Base-by-base conservation (phyloP, 2,888 invertebrate genomes). In the Agrochola lychnidis region DNA sequence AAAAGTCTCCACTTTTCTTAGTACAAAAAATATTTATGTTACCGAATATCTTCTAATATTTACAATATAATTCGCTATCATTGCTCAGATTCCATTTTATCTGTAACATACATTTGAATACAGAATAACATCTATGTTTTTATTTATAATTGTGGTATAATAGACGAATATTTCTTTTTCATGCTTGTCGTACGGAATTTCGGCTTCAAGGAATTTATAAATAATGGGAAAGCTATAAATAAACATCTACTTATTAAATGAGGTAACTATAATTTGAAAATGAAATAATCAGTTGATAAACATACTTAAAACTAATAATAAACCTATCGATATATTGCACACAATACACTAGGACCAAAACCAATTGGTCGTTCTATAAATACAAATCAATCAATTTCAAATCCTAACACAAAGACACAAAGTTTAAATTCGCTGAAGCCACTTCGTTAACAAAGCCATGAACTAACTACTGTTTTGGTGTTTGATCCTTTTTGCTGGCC, bases 391-490 rank as follows among this genome's bases (percentile, higher is more conserved):
- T 53, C 12, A 30, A 78, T 64, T 78, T 62, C 14, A 36, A 75
- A 75, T 16, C 16, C 5, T 61, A 68, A 72, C 19, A 36, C 3
- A 70, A 62, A 69, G 74, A 45, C 1, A 42, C 36, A 73, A 51
- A 74, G 68, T 78, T 82, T 75, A 90, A 91, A 92, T 91, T 93
- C 90, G 64, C 91, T 90, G 82, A 93, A 94, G 91, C 89, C 91
- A 89, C 80, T 84, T 89, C 90, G 87, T 82, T 71, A 88, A 85
- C 90, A 84, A 89, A 77, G 79, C 89, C 92, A 91, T 90, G 92
- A 86, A 93, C 95, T 95, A 95, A 93, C 96, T 96, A 96, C 95
- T 93, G 95, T 93, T 94, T 96, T 96, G 96, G 96, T 96, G 96
- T 96, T 93, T 94, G 93, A 95, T 95, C 96, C 96, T 96, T 95